These are phyloP conservation scores for Phylloscopus whistleri DNA, from an alignment of 2,113 vertebrate genomes.

Conservation along the genomic window DNA sequence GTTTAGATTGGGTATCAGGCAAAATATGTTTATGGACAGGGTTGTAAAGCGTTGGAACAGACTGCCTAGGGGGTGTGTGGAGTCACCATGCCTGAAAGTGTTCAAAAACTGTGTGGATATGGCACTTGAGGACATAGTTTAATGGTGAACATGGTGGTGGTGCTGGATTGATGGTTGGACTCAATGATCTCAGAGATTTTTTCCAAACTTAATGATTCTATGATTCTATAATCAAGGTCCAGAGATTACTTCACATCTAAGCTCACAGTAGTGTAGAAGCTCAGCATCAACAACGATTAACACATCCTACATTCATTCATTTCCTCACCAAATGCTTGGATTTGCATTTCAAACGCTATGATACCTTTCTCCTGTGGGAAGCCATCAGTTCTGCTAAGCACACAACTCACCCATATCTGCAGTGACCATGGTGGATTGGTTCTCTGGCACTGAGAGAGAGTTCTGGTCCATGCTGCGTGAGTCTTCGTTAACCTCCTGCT, in stretches of 20 bases:
- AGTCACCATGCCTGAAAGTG: not conserved
- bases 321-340: not conserved
- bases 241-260: not conserved
- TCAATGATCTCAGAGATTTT: not conserved
- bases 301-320: not conserved
- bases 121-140: not conserved
- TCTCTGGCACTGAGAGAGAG: slow-evolving; percentile 82
- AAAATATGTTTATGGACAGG: not conserved
- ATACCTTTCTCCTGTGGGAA: not conserved
- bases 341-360: not conserved
- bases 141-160: not conserved
- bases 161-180: not conserved
- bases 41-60: not conserved
- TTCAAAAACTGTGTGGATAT: not conserved
- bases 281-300: not conserved
- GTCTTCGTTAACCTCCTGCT: slow-evolving; percentile 83
- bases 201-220: not conserved
- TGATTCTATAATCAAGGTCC: not conserved
- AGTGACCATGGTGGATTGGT: slow-evolving; percentile 85
- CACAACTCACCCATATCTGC: slow-evolving; percentile 81
- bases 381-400: not conserved
- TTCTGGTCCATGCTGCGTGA: slow-evolving; percentile 82
- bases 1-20: not conserved
- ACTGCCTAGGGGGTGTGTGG: not conserved
- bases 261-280: fast-evolving